Base-by-base conservation (phyloP, 37 sponge, comb jelly and placozoan species). In the Crambe crambe region DNA sequence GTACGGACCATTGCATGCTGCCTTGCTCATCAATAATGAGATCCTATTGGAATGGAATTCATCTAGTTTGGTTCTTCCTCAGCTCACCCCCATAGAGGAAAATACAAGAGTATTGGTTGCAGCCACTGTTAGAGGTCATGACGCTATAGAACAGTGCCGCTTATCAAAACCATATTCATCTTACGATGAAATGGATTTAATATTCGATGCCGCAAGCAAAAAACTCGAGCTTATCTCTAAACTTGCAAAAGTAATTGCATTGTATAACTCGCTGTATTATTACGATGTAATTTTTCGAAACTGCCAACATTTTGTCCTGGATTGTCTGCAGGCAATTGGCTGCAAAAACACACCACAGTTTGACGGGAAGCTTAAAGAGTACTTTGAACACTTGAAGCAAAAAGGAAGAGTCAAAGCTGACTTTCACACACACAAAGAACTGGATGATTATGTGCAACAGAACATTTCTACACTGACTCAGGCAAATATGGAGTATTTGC, bases 251-350 rank as follows among this genome's bases (percentile, higher is more conserved):
- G 58, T 74, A 6, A 76, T 76, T 37, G 12, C 76, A n/a, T 18
- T 1, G 26, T 76, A 76, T 37, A 74, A 74, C 23, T 32, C 20
- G 36, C 15, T 4, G 35, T 76, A 38, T 27, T 57, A 29, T 21
- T 74, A 74, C 43, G 37, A 74, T 23, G 2, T 32, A 2, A 29
- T 60, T 34, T 38, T 38, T 25, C 32, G 76, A 37, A 76, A 76
- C 76, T 76, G 76, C 62, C 60, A 76, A 58, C 32, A 38, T 31
- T 76, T 59, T 27, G 27, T 76, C 42, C 56, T 22, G 1, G 76
- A 76, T 57, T 60, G 61, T 15, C 40, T 59, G 29, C 1, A 1
- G 8, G 76, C 76, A 31, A 3, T 76, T 2, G 61, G 61, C 1
- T 47, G 51, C 1, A 42, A 40, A 10, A 25, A 79, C 15, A 37